These are phyloP conservation scores for Scolanthus callimorphus DNA, from an alignment of 92 coral and sea anemone genomes.

Conservation along the genomic window DNA sequence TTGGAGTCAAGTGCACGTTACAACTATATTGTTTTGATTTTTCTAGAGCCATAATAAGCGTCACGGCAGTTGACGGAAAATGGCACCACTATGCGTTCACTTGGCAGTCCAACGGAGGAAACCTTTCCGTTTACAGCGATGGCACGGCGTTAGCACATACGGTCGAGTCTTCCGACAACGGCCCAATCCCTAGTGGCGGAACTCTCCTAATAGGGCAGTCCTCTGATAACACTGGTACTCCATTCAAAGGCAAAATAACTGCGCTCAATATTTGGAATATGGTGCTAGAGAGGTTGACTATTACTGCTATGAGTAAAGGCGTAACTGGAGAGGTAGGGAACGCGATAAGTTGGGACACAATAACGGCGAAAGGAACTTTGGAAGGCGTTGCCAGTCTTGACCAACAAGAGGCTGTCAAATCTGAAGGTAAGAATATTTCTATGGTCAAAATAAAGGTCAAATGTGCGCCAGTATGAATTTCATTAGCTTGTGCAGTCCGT, in stretches of 20 bases:
- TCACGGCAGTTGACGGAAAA: constrained; percentile 3
- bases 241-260: neutral
- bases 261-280: neutral
- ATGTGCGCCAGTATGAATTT: no score
- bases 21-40: no score
- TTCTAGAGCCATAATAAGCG: no score
- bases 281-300: neutral
- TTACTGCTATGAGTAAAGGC: neutral
- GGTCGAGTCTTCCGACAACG: neutral
- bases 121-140: neutral
- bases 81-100: constrained; percentile 3
- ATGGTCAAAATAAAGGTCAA: no score
- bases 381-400: neutral
- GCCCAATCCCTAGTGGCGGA: neutral
- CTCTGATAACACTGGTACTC: neutral
- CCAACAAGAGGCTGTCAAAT: neutral
- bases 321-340: neutral
- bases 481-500: no score
- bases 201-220: neutral
- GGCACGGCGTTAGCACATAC: neutral
- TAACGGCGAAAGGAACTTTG: neutral
- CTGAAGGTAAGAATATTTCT: neutral
- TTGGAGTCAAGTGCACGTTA: no score
- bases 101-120: neutral
- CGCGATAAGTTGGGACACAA: neutral